phyloP scores from a whole-genome alignment of 2,888 invertebrate genomes.

The Hymenopus coronatus region DNA sequence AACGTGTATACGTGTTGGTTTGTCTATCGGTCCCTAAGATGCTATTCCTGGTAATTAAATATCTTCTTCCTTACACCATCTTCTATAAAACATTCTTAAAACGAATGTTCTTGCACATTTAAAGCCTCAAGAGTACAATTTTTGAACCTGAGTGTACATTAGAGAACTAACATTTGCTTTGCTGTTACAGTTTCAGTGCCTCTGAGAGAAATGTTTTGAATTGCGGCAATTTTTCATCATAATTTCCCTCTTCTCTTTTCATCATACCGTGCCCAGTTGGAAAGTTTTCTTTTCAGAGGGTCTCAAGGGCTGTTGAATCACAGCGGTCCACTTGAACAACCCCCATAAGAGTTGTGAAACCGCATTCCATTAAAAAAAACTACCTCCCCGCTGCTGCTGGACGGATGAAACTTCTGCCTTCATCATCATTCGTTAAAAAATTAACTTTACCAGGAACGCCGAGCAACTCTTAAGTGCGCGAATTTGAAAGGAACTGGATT shows the following conservation, averaged over 20 bases:
- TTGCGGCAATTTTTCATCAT: background rate
- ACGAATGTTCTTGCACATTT: too few species aligned
- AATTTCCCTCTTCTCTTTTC: background rate
- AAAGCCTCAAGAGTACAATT: background rate
- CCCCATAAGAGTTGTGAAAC: background rate
- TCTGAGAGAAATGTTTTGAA: background rate
- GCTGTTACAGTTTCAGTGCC: background rate
- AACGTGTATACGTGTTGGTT: too few species aligned
- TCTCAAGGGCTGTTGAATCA: background rate
- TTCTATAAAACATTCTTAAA: too few species aligned
- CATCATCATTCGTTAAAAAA: background rate
- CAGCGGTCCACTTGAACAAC: background rate
- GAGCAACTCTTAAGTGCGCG: background rate
- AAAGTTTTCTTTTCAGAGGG: background rate
- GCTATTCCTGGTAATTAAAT: too few species aligned
- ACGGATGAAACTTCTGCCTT: background rate
- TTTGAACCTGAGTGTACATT: background rate
- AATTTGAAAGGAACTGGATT: background rate
- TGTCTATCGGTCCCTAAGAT: too few species aligned
- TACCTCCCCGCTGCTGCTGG: background rate
- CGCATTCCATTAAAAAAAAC: background rate
- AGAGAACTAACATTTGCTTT: background rate
- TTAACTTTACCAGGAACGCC: background rate
- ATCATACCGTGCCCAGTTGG: background rate
- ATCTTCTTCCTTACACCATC: too few species aligned